These are phyloP conservation scores for Hippocampus comes DNA, from an alignment of 2,113 vertebrate species.

Conservation along the genomic window DNA sequence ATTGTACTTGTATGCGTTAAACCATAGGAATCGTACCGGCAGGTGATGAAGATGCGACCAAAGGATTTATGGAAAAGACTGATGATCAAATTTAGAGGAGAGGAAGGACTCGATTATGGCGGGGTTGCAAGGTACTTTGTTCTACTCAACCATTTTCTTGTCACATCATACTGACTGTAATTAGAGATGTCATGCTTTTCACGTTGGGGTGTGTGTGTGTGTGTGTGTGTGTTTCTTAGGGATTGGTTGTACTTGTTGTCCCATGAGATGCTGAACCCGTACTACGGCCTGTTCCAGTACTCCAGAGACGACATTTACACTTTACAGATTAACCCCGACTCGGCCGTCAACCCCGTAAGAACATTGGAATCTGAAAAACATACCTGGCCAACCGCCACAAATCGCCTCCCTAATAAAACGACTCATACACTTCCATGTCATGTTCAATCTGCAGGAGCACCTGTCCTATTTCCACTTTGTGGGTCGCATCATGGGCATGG, in stretches of 20 bases:
- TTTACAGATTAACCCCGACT: conserved; percentile 96
- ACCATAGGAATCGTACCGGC: conserved; percentile 92
- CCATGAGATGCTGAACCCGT: conserved; percentile 98
- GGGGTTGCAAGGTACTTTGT: conserved; percentile 87
- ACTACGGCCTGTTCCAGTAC: conserved; percentile 98
- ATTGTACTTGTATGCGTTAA: conserved; percentile 7
- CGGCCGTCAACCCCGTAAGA: conserved; percentile 91
- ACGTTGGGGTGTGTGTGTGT: not conserved
- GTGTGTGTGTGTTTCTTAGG: conserved; percentile 61
- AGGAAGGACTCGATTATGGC: conserved; percentile 96
- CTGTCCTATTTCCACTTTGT: conserved; percentile 98
- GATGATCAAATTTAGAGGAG: conserved; percentile 98
- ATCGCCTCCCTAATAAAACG: not conserved
- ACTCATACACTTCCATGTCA: not conserved
- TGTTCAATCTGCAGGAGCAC: conserved; percentile 80
- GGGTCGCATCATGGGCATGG: conserved; percentile 98
- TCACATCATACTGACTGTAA: not conserved
- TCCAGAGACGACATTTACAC: conserved; percentile 98
- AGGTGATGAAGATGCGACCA: conserved; percentile 99
- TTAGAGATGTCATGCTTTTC: not conserved
- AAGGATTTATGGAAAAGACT: conserved; percentile 98
- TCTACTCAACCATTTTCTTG: not conserved
- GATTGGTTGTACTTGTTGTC: conserved; percentile 97
- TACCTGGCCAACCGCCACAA: not conserved
- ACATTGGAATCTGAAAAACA: not conserved